Percentiles rank a stretch among this genome's conserved stretches.
These are phyloP conservation scores for Thumatha senex DNA, from an alignment of 2,888 invertebrate species.

Conservation along the genomic window DNA sequence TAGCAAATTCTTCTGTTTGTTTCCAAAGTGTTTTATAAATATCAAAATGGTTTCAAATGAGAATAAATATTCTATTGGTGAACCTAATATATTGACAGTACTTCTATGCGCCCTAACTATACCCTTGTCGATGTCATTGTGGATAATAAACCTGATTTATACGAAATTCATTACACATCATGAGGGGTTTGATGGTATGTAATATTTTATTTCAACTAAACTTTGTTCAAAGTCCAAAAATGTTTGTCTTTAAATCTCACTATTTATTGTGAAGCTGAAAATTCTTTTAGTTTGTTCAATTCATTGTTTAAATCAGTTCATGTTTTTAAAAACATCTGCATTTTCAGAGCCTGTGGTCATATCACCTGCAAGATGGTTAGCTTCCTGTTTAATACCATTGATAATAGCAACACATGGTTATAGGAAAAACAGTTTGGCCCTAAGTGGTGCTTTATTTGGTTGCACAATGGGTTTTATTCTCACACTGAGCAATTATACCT, in stretches of 20 bases:
- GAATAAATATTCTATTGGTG: slow-evolving; percentile 47
- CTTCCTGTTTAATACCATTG: slow-evolving; percentile 86
- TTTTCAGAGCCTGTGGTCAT: slow-evolving; percentile 81
- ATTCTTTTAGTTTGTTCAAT: not conserved
- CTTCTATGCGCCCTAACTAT: slow-evolving; percentile 87
- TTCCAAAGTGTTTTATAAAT: too few species aligned
- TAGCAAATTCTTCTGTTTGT: too few species aligned
- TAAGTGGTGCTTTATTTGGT: slow-evolving; percentile 88
- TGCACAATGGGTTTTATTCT: slow-evolving; percentile 89
- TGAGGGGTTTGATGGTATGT: slow-evolving; percentile 81
- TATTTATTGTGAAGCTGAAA: not conserved
- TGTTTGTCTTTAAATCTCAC: too few species aligned
- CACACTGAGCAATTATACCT: slow-evolving; percentile 90
- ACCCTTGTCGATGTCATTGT: slow-evolving; percentile 90
- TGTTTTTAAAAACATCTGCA: not conserved
- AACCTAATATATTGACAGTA: slow-evolving; percentile 80
- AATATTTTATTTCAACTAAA: not conserved
- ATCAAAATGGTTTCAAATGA: slow-evolving; percentile 30
- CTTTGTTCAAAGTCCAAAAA: too few species aligned
- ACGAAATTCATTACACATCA: slow-evolving; percentile 80
- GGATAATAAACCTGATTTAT: slow-evolving; percentile 88
- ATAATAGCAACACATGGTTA: slow-evolving; percentile 86
- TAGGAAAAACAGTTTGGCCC: slow-evolving; percentile 86
- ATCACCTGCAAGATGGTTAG: slow-evolving; percentile 86
- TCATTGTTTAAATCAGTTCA: not conserved